Base-by-base conservation (phyloP, 2,797 vertebrate species). In the Squalus acanthias region DNA sequence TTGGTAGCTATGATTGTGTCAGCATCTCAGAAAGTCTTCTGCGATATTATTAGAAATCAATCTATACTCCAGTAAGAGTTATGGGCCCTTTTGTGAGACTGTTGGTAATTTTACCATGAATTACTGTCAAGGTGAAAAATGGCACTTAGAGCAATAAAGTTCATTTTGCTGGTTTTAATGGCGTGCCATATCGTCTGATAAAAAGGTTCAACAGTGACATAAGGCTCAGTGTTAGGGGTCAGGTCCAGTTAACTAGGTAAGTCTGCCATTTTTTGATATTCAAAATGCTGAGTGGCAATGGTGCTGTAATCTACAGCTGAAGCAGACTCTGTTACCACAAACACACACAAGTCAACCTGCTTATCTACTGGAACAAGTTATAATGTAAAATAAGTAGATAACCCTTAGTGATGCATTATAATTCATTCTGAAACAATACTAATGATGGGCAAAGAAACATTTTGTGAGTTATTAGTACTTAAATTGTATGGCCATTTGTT, bases 1-100 rank as follows among this genome's bases (percentile, higher is more conserved):
- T 95, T 95, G 70, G 94, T 74, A 33, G 70, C 70, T 95, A n/a
- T 57, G 94, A 74, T 95, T 95, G 94, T 57, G 94, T n/a, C 70
- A 76, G 70, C 50, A 95, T 57, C 69, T 72, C 70, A 67, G n/a
- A 69, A 69, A 60, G 57, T 29, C 53, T 67, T 67, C 65, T 69
- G 63, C 20, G 63, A 93, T 69, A 93, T 69, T 69, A 69, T 93
- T 69, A 46, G 65, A 93, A 93, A 69, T 93, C 91, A 93, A 93
- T 93, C 91, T 46, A 46, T 39, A 46, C 65, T 69, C 91, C 65
- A 46, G n/a, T 69, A 93, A 24, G 91, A 93, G 63, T 93, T 46
- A 93, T 46, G n/a, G 63, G 91, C 33, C 22, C 91, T 93, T 12
- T 67, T 67, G 91, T 93, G 91, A 69, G 63, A 93, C 69, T 93